Conservation (phyloP, 1,140 invertebrate genomes). For the Drosophila gunungcola region DNA sequence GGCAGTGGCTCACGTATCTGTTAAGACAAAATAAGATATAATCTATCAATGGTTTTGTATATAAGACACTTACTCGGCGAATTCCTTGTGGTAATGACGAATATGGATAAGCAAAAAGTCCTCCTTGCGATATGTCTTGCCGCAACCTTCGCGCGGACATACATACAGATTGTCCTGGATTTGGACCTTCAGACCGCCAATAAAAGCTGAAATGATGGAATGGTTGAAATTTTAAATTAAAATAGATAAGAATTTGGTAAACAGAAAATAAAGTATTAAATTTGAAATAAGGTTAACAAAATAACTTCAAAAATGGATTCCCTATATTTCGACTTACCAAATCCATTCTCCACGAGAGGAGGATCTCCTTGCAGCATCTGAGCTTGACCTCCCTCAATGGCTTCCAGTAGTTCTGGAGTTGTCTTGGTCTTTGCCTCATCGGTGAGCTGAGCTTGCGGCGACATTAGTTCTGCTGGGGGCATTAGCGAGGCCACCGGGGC, state of each 20-base stretch:
- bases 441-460: slow-evolving; percentile 43
- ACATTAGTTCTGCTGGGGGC: slow-evolving; percentile 76
- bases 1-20: slow-evolving; percentile 89
- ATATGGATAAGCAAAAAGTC: slow-evolving; percentile 95
- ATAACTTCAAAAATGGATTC: background rate
- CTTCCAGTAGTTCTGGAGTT: slow-evolving; percentile 13
- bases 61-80: slow-evolving; percentile 86
- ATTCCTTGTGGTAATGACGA: slow-evolving; percentile 95
- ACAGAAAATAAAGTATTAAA: too few relatives aligned
- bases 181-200: slow-evolving; percentile 89
- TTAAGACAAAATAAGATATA: background rate
- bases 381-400: slow-evolving; percentile 2
- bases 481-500: slow-evolving; percentile 69
- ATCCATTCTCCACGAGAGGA: slow-evolving; percentile 51
- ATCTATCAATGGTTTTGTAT: background rate
- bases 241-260: too few relatives aligned
- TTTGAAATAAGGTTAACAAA: background rate
- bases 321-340: slow-evolving; percentile 27
- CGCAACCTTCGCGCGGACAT: slow-evolving; percentile 93
- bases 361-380: slow-evolving; percentile 2
- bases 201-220: slow-evolving; percentile 86
- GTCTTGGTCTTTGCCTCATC: slow-evolving; percentile 27
- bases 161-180: slow-evolving; percentile 90
- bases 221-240: too few relatives aligned
- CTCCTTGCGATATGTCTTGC: slow-evolving; percentile 95